A percentile compares a stretch with the other conserved stretches of the same genome.
These are phyloP conservation scores for Oryzias javanicus DNA, from an alignment of 2,113 vertebrate species.

Conservation along the genomic window DNA sequence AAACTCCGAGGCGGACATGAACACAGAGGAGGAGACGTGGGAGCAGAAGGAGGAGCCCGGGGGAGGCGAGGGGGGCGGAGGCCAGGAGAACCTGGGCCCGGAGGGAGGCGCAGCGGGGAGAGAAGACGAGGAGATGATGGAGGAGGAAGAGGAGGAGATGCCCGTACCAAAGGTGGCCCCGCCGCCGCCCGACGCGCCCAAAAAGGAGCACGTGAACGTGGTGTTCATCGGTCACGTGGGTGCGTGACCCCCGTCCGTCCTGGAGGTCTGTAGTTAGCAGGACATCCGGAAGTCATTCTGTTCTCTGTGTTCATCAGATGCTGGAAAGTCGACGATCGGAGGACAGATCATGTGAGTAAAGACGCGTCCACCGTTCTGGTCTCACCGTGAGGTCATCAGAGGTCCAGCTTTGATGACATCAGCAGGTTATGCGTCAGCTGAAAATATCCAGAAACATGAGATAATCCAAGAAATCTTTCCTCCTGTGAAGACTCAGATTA, in stretches of 20 bases:
- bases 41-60: constrained; percentile 92
- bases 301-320: constrained; percentile 77
- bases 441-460: too few relatives aligned
- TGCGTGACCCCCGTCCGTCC: constrained; percentile 64
- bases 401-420: too few relatives aligned
- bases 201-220: constrained; percentile 97
- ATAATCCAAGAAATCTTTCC: too few relatives aligned
- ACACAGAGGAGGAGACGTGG: constrained; percentile 88
- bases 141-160: constrained; percentile 95
- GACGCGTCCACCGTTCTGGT: not conserved
- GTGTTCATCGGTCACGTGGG: constrained; percentile 98
- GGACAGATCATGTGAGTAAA: constrained; percentile 96
- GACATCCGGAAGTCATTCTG: not conserved
- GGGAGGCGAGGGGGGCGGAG: constrained; percentile 81
- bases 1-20: constrained; percentile 87
- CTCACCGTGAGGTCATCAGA: not conserved
- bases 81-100: constrained; percentile 64
- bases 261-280: not conserved
- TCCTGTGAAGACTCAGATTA: too few relatives aligned
- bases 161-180: constrained; percentile 86
- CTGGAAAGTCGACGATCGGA: constrained; percentile 98
- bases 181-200: constrained; percentile 87
- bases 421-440: too few relatives aligned
- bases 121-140: constrained; percentile 70
- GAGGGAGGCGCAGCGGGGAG: constrained; percentile 67